Conservation (phyloP, 2,888 invertebrate genomes). For the Yponomeuta plumbellus region DNA sequence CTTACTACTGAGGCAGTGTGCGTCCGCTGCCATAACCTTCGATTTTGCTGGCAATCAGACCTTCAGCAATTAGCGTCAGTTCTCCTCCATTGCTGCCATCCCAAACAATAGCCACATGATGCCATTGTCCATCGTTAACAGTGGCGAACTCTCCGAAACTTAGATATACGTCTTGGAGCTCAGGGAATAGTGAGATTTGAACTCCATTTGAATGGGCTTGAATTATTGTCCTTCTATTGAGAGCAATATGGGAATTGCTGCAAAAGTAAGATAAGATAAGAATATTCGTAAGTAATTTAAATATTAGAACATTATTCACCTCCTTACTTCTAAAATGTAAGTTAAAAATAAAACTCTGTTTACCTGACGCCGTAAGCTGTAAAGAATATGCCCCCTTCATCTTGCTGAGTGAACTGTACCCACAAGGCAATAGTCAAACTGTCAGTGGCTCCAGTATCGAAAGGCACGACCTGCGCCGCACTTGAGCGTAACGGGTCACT, state of each 20-base stretch:
- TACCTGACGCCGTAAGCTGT: constrained; percentile 93
- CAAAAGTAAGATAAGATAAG: too few species aligned
- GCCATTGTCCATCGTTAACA: constrained; percentile 97
- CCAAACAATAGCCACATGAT: constrained; percentile 97
- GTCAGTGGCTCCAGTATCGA: constrained; percentile 84
- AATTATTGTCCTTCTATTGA: constrained; percentile 86
- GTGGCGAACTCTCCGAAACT: constrained; percentile 94
- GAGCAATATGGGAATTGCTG: constrained; percentile 87
- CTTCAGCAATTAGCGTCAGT: constrained; percentile 95
- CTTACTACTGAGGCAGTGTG: constrained; percentile 88
- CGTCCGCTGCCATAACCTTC: constrained; percentile 92
- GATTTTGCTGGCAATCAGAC: constrained; percentile 93
- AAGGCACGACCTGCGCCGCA: constrained; percentile 95
- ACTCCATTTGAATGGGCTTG: constrained; percentile 96
- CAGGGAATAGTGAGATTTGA: constrained; percentile 91
- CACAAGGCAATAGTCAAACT: constrained; percentile 95
- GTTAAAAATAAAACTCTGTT: constrained; percentile 9
- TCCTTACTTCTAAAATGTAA: background rate
- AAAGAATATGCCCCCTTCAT: constrained; percentile 95
- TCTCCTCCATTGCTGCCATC: constrained; percentile 90
- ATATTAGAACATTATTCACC: background rate
- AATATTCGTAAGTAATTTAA: too few species aligned
- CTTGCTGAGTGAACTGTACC: constrained; percentile 95
- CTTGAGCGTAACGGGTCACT: constrained; percentile 93
- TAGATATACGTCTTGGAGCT: constrained; percentile 91